Base-by-base conservation (phyloP, 2,888 invertebrate genomes). In the Phalera bucephala region DNA sequence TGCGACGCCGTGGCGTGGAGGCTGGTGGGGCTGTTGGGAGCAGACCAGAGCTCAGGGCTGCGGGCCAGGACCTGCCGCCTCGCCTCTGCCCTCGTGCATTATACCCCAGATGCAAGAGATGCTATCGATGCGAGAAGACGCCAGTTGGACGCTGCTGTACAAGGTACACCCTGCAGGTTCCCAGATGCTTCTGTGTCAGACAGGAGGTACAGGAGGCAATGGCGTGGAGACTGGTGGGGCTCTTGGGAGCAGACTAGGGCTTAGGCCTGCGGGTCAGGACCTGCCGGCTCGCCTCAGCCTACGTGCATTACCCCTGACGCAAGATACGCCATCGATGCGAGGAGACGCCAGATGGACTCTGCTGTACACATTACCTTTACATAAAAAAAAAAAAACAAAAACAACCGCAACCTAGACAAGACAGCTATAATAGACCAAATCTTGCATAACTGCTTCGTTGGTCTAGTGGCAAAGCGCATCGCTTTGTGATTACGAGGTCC, bases 1-100 rank as follows among this genome's bases (percentile, higher is more conserved):
- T 93, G 95, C 38, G 97, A 97, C 65, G 92, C 94, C 22, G 94
- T 97, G 2, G 92, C 96, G 7, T 96, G 96, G 95, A 94, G 96
- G 44, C 90, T 97, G 66, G 96, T 97, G 3, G 93, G 94, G 27
- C 91, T 97, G 23, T 94, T 97, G 53, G 89, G 87, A 0, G 74
- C 68, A 5, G 83, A 84, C 41, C 85, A 93, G 58, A 93, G 93
- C 40, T 88, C 92, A 0, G 92, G 92, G 0, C 76, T 93, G 9
- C 88, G 93, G 13, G 92, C 93, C 40, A 89, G 93, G 56, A 93
- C 94, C 29, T 78, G 90, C 0, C 86, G 92, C 39, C 80, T 94
- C 17, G 91, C 93, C 0, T 90, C 91, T 36, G 91, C 92, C 0
- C 68, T 94, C 43, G 89, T 91, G 3, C 91, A 91, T 44, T 94